Evolutionary conservation across 1,140 invertebrate genomes (phyloP).

Genomic region (Heliconius melpomene): DNA sequence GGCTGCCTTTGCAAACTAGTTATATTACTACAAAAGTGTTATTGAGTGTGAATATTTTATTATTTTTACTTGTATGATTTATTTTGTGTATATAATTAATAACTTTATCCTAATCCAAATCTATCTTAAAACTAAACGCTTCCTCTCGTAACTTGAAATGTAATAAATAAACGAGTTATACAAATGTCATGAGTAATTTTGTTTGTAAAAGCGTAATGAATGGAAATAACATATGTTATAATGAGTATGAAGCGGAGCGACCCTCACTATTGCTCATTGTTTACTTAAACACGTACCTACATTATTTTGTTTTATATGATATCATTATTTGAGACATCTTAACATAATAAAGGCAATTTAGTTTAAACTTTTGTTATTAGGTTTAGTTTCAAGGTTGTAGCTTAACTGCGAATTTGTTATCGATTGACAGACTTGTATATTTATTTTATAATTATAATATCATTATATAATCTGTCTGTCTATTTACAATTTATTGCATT

Average conservation of each 20-base stretch:
- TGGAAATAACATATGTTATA: constrained; percentile 43
- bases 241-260: constrained; percentile 2
- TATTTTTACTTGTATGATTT: no score
- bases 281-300: constrained; percentile 4
- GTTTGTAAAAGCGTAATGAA: constrained; percentile 49
- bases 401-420: background rate
- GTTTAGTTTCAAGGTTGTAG: background rate
- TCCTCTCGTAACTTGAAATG: background rate
- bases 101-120: no score
- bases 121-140: background rate
- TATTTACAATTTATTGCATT: no score
- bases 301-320: constrained; percentile 30
- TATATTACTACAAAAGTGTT: no score
- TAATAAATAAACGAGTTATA: constrained; percentile 26
- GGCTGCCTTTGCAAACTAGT: no score
- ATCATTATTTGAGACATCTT: constrained; percentile 32
- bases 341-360: constrained; percentile 26
- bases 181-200: constrained; percentile 46
- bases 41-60: no score
- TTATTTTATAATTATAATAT: background rate
- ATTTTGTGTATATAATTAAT: no score
- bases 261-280: constrained; percentile 29
- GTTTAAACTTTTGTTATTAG: background rate
- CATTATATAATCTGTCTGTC: no score
- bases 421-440: background rate